phyloP scores from a whole-genome alignment of 2,888 invertebrate genomes.

The Andrena minutula region DNA sequence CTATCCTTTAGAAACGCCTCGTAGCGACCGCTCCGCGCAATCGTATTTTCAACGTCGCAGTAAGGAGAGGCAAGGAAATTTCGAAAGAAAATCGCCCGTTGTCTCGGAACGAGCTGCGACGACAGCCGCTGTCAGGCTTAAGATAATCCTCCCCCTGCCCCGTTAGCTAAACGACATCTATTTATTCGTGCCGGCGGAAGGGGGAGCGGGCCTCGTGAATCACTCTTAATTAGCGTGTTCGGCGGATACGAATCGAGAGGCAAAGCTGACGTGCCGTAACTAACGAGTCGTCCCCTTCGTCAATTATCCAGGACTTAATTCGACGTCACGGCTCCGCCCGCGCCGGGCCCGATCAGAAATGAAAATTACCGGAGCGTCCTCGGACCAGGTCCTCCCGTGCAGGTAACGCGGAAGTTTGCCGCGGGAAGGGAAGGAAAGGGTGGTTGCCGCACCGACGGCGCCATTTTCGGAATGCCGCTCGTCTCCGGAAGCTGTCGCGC shows the following conservation, averaged over 20 bases:
- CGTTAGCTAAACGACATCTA: conserved; percentile 57
- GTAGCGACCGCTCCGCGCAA: not conserved
- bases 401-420: conserved; percentile 63
- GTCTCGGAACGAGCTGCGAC: conserved; percentile 1
- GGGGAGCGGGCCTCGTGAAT: conserved; percentile 60
- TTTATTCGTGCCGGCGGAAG: conserved; percentile 61
- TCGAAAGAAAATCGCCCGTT: conserved; percentile 8
- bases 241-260: conserved; percentile 53
- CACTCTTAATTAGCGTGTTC: conserved; percentile 68
- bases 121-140: conserved; percentile 23
- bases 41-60: not conserved
- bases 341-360: conserved; percentile 60
- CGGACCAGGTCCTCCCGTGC: conserved; percentile 13
- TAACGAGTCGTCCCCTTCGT: conserved; percentile 62
- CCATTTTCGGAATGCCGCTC: conserved; percentile 78
- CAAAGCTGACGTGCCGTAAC: conserved; percentile 63
- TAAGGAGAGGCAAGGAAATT: not conserved
- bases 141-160: conserved; percentile 15
- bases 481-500: conserved; percentile 81
- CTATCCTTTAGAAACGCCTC: not conserved
- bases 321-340: conserved; percentile 47
- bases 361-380: conserved; percentile 57
- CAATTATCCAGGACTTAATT: conserved; percentile 69
- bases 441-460: conserved; percentile 37
- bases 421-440: conserved; percentile 26